Evolutionary conservation across 2,797 vertebrate genomes (phyloP), one percentile per base, ranked within the genome.

Genomic region (Zenarchopterus dispar): DNA sequence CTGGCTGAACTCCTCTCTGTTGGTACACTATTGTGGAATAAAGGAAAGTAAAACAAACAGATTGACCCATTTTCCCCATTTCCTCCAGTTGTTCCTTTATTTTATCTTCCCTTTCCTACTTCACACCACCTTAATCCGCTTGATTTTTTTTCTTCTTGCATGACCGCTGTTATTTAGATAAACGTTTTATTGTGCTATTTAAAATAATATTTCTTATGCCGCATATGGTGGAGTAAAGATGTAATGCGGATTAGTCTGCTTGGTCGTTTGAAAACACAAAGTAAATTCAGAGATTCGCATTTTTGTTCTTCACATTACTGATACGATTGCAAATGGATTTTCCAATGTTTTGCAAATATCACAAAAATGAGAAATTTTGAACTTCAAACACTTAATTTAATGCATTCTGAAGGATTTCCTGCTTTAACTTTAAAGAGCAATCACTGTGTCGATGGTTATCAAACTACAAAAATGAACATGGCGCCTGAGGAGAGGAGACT

Each of bases 11-110:
- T 87, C 60, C 59, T 73, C 72, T 86, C 84, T 81, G 13, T 81
- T 73, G 73, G 63, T 77, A 61, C 65, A 17, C 76, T 81, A 55
- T 72, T 69, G 79, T 84, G 79, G 81, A 89, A 87, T 87, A 86
- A 85, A 57, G 51, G 56, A 31, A 84, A 78, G 76, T 68, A 71
- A 81, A 85, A 86, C 82, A 74, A 84, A 86, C 66, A 79, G 50
- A 73, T 76, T 91, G 89, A 90, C 90, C 90, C 79, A 89, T 78
- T 90, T 89, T 78, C 57, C 56, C 56, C 54, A 2, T 62, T 75
- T 74, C 56, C 71, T 75, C 45, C 23, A 26, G 24, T 60, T 46
- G 31, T 58, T 65, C 36, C 56, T 72, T 72, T 50, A 28, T 44
- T 64, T 23, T 56, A 46, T 19, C 45, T 21, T 53, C 43, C 43